Evolutionary conservation across 2,113 vertebrate genomes (phyloP), one percentile per base, ranked within the genome.

Genomic region (Asarcornis scutulata): DNA sequence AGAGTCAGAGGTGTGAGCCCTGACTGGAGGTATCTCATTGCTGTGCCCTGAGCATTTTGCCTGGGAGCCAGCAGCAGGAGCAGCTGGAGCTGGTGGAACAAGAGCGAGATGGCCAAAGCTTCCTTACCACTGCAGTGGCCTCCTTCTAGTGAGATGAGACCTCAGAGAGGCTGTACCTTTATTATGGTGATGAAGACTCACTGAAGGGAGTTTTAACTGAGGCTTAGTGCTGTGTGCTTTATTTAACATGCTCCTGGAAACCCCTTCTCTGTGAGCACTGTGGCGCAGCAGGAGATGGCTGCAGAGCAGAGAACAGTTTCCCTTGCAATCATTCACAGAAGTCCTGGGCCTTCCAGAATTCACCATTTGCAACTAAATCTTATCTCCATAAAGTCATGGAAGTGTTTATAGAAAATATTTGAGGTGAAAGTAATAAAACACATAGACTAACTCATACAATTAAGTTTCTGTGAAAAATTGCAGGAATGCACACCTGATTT

Each of bases 401-500:
- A 66, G 12, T 53, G 4, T 68, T 81, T 82, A 60, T 72, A 92
- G 73, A 59, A 76, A 86, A 78, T 62, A 83, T 55, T 95, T 81
- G 68, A 75, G 48, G 52, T 67, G n/a, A 91, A 77, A 84, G 64
- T 50, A 86, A 46, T 68, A 89, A 72, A 89, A 46, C 1, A 29
- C 25, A 34, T 4, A 34, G 20, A 34, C 5, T 82, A 72, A 38
- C 52, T 81, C 34, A 53, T 60, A 56, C 38, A 75, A 75, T 50
- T 48, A 68, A 40, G 21, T 83, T 77, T 81, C 27, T 67, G 31
- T 86, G 50, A 32, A 66, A 89, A 88, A 40, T 31, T 13, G 29
- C 46, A 94, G 80, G 80, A 88, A 89, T 76, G 34, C 29, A 63
- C 52, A 78, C 56, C 59, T 95, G 72, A 88, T 88, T 86, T 94